phyloP scores from a whole-genome alignment of 2,797 vertebrate species.

The Labeo calbasu region DNA sequence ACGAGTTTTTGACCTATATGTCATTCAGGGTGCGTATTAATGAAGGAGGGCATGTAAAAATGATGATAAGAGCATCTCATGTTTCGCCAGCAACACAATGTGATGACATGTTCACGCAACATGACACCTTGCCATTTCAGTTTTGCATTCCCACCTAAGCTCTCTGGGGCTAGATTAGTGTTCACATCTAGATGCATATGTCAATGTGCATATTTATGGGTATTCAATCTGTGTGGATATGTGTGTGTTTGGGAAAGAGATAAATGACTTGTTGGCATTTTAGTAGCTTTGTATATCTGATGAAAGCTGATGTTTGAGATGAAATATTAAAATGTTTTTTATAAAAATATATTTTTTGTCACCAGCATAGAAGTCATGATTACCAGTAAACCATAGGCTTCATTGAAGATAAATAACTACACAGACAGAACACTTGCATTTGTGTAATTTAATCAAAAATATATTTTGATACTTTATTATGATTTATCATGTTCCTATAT shows the following conservation, averaged over 20 bases:
- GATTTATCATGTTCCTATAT: neutral
- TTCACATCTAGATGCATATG: neutral
- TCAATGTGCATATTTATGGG: neutral
- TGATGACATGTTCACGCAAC: constrained; percentile 32
- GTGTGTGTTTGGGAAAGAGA: neutral
- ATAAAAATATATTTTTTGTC: neutral
- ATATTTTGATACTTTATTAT: neutral
- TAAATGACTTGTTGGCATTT: neutral
- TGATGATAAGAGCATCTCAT: constrained; percentile 32
- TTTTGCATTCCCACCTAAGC: constrained; percentile 34
- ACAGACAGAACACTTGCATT: neutral
- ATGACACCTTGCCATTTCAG: constrained; percentile 41
- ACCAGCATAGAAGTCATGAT: neutral
- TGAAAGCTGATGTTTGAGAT: neutral
- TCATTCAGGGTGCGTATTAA: constrained; percentile 15
- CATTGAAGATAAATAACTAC: constrained; percentile 69
- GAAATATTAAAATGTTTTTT: too few species aligned
- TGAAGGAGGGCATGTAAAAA: constrained; percentile 7
- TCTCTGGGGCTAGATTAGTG: neutral
- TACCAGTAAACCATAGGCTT: constrained; percentile 70
- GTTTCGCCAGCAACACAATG: constrained; percentile 44
- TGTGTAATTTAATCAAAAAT: neutral
- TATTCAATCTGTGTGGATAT: neutral
- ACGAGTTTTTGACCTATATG: constrained; percentile 1
- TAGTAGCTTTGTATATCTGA: neutral